Evolutionary conservation across 2,797 vertebrate genomes (phyloP), one percentile per base, ranked within the genome.

Genomic region (Eupleurogrammus muticus): DNA sequence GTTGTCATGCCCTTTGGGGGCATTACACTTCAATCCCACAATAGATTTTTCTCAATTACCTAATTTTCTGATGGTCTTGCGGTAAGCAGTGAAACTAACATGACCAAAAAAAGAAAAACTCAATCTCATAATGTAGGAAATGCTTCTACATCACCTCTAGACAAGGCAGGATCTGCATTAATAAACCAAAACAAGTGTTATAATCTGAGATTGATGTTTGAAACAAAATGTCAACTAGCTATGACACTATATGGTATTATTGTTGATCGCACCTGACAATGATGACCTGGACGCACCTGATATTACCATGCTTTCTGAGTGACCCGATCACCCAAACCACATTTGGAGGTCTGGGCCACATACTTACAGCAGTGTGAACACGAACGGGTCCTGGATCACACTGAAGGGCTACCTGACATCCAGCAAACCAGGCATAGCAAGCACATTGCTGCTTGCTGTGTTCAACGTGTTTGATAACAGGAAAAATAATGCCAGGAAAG

Each of bases 51-150:
- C 50, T 59, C 47, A 72, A 35, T 66, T 66, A 69, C 73, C 47
- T 62, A 0, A 66, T 68, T 73, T 73, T 48, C 66, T 65, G 54
- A 42, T n/a, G 12, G 49, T 58, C 55, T 68, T 77, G 66, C 53
- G 67, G 32, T 50, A 34, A 69, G 3, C 1, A 17, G 19, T 54
- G 35, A 49, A 76, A 71, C 28, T 32, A 21, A 75, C 5, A 14
- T 21, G 35, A 9, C 47, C 12, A 40, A 36, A 35, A 23, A 21
- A 65, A 53, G 40, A 49, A 24, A 35, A 36, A 24, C 4, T 13
- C 3, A 42, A 35, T 10, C 5, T 44, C 2, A 52, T 3, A 48
- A 58, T 20, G 9, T 14, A 24, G 35, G 21, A 9, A 20, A 36
- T 40, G 11, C 35, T 63, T 62, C 28, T 32, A 51, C 19, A 47